Evolutionary conservation across 1,140 invertebrate species (phyloP), one percentile per base, ranked within the genome.

Genomic region (Drosophila yakuba): DNA sequence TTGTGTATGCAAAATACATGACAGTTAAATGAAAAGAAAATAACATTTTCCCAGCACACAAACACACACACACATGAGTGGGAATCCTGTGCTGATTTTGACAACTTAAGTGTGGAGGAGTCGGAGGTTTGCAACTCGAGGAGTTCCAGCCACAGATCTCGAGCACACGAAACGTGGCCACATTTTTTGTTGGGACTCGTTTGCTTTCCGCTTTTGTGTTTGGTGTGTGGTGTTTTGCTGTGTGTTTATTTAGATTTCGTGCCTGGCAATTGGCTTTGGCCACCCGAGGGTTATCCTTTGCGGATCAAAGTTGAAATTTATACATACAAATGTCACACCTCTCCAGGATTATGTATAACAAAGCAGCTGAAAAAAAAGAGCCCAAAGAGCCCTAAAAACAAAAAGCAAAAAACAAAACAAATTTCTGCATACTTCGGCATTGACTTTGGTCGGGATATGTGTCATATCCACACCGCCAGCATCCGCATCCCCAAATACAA

Each of bases 301-400:
- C 79, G 81, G 86, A 90, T 90, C 86, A 90, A 90, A 90, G 82
- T 80, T 88, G 88, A 91, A 83, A 90, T 78, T 83, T 83, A 88
- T 83, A 80, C 82, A 90, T 74, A 63, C 76, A 55, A 82, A 68
- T 86, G 82, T 90, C 75, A 74, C 86, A 90, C 82, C 85, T 90
- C 85, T 85, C 64, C 67, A 75, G 85, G 80, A 78, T 89, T 88
- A 90, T 75, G 63, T 64, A 57, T 61, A 83, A 75, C 67, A 81
- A 69, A 64, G 56, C 28, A 39, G 54, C 12, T 4, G 38, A 10
- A 14, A 12, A 15, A 7, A 44, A 54, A 66, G 57, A 74, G 58
- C 10, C 7, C 7, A 38, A 38, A 3, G 12, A 38, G 14, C 3
- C 38, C 38, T 12, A 39, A 20, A 20, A 20, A 20, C 20, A 20